Evolutionary conservation across 2,113 vertebrate species (phyloP), one percentile per base, ranked within the genome.

Genomic region (Tor tambroides): DNA sequence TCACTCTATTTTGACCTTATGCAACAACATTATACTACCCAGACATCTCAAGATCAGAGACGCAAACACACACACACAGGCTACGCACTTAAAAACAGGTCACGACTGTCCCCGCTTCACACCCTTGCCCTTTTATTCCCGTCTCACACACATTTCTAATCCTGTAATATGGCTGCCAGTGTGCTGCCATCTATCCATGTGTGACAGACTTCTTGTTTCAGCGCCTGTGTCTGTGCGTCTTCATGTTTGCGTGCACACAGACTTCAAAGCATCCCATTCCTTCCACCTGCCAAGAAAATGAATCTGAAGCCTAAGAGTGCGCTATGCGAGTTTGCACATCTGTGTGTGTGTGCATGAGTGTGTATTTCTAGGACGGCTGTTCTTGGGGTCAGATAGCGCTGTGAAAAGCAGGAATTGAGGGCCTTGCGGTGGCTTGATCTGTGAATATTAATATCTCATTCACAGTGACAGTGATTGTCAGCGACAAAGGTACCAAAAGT

Each of bases 191-290:
- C 35, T 65, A 49, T 49, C 41, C 19, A 10, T 30, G 63, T 67
- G 41, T 30, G 61, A 83, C 80, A 83, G 80, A 83, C 80, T 41
- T 41, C 80, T 28, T 79, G 49, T 56, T 79, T 79, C 76, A 79
- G 43, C n/a, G 1, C 11, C 11, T 35, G 35, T 63, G 35, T 63
- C 32, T 77, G 83, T 75, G 46, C 63, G 21, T 84, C 26, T 84
- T 46, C 11, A 46, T 49, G 69, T 83, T 21, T 49, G 81, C 26
- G 30, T 59, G 49, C 30, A 2, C 15, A 21, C 32, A 77, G 35
- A 76, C 51, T 63, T 77, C 35, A 83, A 67, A 67, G 38, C 80
- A 61, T 75, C 26, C 15, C 14, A 4, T 26, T 61, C 72, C n/a
- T 69, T 83, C 61, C n/a, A 83, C 61, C 61, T 83, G 61, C 61